Evolutionary conservation across 2,797 vertebrate species (phyloP), one percentile per base, ranked within the genome.

Genomic region (Coregonus suidteri): DNA sequence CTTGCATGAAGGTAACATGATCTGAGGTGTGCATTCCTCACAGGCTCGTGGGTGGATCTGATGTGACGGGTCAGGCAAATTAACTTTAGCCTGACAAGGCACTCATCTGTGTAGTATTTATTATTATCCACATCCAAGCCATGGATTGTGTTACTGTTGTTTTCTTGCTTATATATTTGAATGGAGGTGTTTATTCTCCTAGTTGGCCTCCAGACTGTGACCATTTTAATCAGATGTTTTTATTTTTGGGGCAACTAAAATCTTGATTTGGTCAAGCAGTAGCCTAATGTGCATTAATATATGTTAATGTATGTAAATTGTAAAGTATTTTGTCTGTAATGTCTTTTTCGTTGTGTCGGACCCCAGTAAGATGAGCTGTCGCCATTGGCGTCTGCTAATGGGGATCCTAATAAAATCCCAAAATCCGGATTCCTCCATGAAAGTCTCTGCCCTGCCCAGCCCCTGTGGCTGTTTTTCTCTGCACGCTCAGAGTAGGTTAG

Each of bases 1-100:
- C 47, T 75, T 64, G 9, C 67, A 64, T 2, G 34, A 68, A 79
- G 30, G 89, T 56, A 89, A 91, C 84, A 62, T 83, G 83, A 92
- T 90, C 84, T 77, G 79, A 82, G 81, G 35, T 73, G 30, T 70
- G 76, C 78, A 76, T 73, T 30, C 65, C 82, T 80, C 71, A 76
- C 78, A 75, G 73, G 31, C 65, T 84, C 78, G 41, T 83, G 80
- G 83, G 83, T 83, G 80, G 13, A 78, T 54, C 59, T 25, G 71
- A 73, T 71, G 52, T 18, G 59, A 62, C 59, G 35, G 67, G 67
- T 47, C 35, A 84, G 73, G 25, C 56, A 64, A 13, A 31, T 84
- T 85, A 86, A 78, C 53, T 6, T 18, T 37, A 77, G 83, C 82
- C 71, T 53, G 73, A 75, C 85, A 81, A 83, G 75, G 82, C 82